Base-by-base conservation (phyloP, 2,888 invertebrate genomes). In the Horisme vitalbata region DNA sequence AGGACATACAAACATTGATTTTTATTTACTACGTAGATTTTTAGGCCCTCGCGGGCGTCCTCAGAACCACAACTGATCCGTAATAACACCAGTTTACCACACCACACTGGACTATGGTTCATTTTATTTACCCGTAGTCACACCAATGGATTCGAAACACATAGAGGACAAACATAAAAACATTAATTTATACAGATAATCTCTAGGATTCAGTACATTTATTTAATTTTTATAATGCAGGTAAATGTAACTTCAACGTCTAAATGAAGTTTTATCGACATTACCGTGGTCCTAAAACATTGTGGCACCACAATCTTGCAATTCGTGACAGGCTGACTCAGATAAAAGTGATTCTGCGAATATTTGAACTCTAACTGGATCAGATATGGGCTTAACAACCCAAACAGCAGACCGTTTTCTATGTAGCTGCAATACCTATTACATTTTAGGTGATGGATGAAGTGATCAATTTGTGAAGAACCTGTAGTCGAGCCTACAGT, bases 401-500 rank as follows among this genome's bases (percentile, higher is more conserved):
- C 31, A 52, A 50, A 52, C 49, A 41, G 43, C 45, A 20, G 50
- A 59, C 55, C 44, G 55, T 59, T 4, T 18, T 4, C 15, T 53
- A 51, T 26, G 13, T 23, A 23, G 18, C 27, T 45, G 49, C 35
- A 46, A 45, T 48, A 36, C 50, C n/a, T n/a, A n/a, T n/a, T 58
- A 56, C 50, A 53, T 33, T 46, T 27, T 52, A n/a, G n/a, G n/a
- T n/a, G 47, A 63, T 61, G 63, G 61, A 57, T 59, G 60, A 57
- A 50, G 54, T 41, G 38, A 59, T 59, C 49, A 61, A 59, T 62
- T 59, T 44, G 41, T 41, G 33, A 58, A 57, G 43, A 59, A 61
- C 57, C 59, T 60, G 54, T 57, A 45, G 41, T 31, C 45, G 43
- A 18, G n/a, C 35, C 38, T 31, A 57, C 59, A 52, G 59, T 59